Evolutionary conservation across 2,113 vertebrate genomes (phyloP).

Genomic region (Dasypus novemcinctus): DNA sequence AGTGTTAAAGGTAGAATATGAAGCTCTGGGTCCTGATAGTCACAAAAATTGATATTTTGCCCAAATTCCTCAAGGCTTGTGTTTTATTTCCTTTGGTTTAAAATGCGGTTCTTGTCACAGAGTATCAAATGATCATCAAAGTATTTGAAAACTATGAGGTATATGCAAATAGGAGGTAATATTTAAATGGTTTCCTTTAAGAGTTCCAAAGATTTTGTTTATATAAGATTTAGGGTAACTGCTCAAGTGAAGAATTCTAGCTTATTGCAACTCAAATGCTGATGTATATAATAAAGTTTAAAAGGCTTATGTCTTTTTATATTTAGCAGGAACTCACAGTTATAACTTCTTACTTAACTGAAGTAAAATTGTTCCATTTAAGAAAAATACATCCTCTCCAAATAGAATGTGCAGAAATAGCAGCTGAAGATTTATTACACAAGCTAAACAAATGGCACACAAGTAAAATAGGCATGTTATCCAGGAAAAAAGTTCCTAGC

Average conservation of each 20-base stretch:
- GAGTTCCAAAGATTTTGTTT: constrained; percentile 25
- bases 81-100: neutral
- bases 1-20: neutral
- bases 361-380: constrained; percentile 44
- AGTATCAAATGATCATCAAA: neutral
- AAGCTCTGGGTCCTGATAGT: neutral
- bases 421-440: constrained; percentile 60
- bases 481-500: constrained; percentile 22
- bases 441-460: constrained; percentile 52
- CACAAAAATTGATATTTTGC: neutral
- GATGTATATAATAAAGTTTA: neutral
- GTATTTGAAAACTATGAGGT: neutral
- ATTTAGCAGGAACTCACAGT: constrained; percentile 34
- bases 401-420: constrained; percentile 64
- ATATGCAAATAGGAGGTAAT: neutral
- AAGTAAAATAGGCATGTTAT: constrained; percentile 62
- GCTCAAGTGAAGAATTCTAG: neutral
- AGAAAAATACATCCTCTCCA: constrained; percentile 52
- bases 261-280: neutral
- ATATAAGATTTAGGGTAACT: neutral
- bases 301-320: neutral
- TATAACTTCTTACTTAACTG: constrained; percentile 40
- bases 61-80: neutral
- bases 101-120: neutral
- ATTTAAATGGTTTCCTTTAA: constrained; percentile 9